Evolutionary conservation across 1,140 invertebrate species (phyloP).

Genomic region (Saccostrea glomerata): DNA sequence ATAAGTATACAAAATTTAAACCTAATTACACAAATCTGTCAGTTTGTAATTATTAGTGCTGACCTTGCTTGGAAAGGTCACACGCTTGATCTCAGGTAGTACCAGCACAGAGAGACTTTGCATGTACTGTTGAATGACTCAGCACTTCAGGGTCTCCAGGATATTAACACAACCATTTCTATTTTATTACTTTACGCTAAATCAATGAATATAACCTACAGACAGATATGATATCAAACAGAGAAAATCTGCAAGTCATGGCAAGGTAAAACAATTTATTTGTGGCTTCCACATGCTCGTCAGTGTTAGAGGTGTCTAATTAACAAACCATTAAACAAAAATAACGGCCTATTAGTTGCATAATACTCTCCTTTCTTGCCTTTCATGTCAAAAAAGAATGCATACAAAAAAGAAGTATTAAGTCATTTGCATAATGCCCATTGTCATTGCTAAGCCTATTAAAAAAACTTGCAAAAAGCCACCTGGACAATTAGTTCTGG

Average conservation of each 20-base stretch:
- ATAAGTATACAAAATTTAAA: slow-evolving; percentile 26
- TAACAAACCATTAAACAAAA: slow-evolving; percentile 28
- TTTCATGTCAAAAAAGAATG: slow-evolving; percentile 13
- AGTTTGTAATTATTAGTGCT: slow-evolving; percentile 20
- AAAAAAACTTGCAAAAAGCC: neutral
- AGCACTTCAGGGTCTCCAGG: slow-evolving; percentile 1
- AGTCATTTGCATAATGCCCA: slow-evolving; percentile 2
- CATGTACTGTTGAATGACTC: slow-evolving; percentile 12
- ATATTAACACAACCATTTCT: slow-evolving; percentile 19
- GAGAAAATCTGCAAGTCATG: slow-evolving; percentile 25
- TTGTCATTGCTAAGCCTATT: slow-evolving; percentile 20
- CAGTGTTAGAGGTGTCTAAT: slow-evolving; percentile 19
- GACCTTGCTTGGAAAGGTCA: slow-evolving; percentile 17
- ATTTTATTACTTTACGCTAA: slow-evolving; percentile 19
- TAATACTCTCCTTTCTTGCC: slow-evolving; percentile 5
- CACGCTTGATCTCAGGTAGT: neutral
- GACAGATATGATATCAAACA: slow-evolving; percentile 31
- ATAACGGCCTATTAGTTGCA: slow-evolving; percentile 23
- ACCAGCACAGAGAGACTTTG: neutral
- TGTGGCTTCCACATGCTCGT: neutral
- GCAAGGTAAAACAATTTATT: slow-evolving; percentile 28
- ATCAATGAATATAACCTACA: slow-evolving; percentile 29
- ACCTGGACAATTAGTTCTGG: neutral
- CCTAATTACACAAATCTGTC: slow-evolving; percentile 17
- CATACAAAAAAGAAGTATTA: neutral